A percentile compares a stretch with the other conserved stretches of the same genome.
Conservation (phyloP, 2,113 vertebrate genomes). For the Tetrax tetrax region DNA sequence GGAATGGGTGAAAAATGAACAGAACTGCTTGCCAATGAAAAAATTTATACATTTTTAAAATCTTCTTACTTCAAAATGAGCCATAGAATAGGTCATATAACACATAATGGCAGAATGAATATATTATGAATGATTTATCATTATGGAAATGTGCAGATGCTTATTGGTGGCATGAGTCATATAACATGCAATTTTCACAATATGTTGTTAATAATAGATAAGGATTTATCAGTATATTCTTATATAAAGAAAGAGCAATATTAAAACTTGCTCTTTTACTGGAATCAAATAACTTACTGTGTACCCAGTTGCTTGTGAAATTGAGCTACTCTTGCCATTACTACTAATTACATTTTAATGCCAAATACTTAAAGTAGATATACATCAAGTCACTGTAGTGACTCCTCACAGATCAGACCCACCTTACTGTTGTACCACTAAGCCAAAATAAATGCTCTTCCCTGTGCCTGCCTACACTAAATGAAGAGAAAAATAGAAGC, state of each 20-base stretch:
- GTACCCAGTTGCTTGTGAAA: slow-evolving; percentile 45
- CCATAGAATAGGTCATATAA: slow-evolving; percentile 66
- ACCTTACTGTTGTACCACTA: not conserved
- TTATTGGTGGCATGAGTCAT: slow-evolving; percentile 74
- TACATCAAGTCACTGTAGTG: slow-evolving; percentile 20
- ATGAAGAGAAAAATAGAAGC: not conserved
- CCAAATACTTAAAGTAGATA: slow-evolving; percentile 30
- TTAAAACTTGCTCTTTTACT: slow-evolving; percentile 70
- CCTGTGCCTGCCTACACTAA: not conserved
- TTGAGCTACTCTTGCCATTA: slow-evolving; percentile 52
- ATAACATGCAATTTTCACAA: slow-evolving; percentile 69
- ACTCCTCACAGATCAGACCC: not conserved
- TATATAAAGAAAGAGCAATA: slow-evolving; percentile 67
- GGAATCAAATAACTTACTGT: slow-evolving; percentile 67
- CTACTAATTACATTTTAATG: slow-evolving; percentile 62
- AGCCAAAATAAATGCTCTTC: not conserved
- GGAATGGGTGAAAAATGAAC: not conserved
- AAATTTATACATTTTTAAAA: slow-evolving; percentile 69
- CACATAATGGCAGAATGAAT: slow-evolving; percentile 65
- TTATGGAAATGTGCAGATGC: slow-evolving; percentile 69
- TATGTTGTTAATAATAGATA: slow-evolving; percentile 79
- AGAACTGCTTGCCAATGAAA: slow-evolving; percentile 48
- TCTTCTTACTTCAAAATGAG: slow-evolving; percentile 71
- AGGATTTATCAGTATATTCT: slow-evolving; percentile 72
- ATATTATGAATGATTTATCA: slow-evolving; percentile 76